These are phyloP conservation scores for Apamea monoglypha DNA, from an alignment of 2,888 invertebrate species.

Conservation along the genomic window DNA sequence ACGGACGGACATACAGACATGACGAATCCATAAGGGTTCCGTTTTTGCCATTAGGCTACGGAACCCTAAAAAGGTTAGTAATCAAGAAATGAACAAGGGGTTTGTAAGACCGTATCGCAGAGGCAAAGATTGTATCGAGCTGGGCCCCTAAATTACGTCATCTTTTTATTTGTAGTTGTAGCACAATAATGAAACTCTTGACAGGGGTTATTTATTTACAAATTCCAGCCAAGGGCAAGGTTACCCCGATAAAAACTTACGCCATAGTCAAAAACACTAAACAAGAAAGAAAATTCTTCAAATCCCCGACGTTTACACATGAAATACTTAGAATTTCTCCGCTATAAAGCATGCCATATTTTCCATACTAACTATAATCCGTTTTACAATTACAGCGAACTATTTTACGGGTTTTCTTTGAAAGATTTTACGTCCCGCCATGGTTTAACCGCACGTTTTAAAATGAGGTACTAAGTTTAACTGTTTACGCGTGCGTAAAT, in stretches of 20 bases:
- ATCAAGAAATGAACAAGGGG: conserved; percentile 6
- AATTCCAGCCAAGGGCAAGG: conserved; percentile 38
- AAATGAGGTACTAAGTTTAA: conserved; percentile 70
- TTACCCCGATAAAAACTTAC: conserved; percentile 5
- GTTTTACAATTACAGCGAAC: conserved; percentile 48
- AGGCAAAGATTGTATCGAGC: neutral
- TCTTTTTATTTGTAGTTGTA: neutral
- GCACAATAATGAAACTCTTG: conserved; percentile 16
- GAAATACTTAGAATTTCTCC: conserved; percentile 39
- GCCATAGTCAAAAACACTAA: neutral
- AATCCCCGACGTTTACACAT: conserved; percentile 21
- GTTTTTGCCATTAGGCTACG: too few species aligned
- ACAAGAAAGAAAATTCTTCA: conserved; percentile 37
- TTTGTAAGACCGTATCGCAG: conserved; percentile 4
- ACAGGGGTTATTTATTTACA: conserved; percentile 23
- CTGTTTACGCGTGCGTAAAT: conserved; percentile 82
- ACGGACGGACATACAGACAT: too few species aligned
- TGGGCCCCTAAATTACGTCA: conserved; percentile 11
- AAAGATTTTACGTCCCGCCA: conserved; percentile 45
- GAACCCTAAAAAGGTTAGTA: neutral
- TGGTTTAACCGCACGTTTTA: conserved; percentile 68
- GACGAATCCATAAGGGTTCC: too few species aligned
- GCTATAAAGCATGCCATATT: conserved; percentile 22
- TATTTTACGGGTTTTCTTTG: conserved; percentile 49
- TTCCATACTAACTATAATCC: conserved; percentile 14